Evolutionary conservation across 35 echinoderm and acorn worm species (phyloP), one percentile per base, ranked within the genome.

Genomic region (Apostichopus japonicus): DNA sequence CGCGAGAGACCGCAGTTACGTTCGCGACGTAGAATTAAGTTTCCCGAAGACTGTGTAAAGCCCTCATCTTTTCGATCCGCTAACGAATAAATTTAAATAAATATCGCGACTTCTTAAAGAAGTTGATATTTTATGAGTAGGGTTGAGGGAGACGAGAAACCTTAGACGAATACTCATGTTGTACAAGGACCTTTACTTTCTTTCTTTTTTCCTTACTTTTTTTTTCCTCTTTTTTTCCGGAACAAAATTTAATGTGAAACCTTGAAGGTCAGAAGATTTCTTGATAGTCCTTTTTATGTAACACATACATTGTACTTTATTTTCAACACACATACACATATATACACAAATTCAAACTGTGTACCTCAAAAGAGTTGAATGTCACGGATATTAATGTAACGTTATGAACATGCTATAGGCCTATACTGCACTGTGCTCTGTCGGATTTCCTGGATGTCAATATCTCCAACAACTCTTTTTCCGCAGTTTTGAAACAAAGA

Each of bases 71-170:
- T 33, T 89, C 86, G 86, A 89, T 89, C 24, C 61, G 63, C 61
- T 73, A 72, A 72, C 61, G 86, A 89, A 89, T 89, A 89, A 89
- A 89, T 89, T 89, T 89, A 73, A 89, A 89, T 89, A 89, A 89
- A 89, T 67, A 67, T 89, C 62, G 16, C 62, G 86, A 89, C 61
- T 89, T 89, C 22, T 44, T 80, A 17, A 53, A 80, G 78, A 80
- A 80, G 78, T 80, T 80, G 52, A 56, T 84, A 57, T 84, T 84
- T 14, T 23, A 84, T 84, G 81, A 84, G 81, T 84, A 84, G 16
- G 55, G 55, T 7, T 23, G 81, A 84, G 55, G 81, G 16, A 84
- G 56, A 63, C 86, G 86, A 4, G 86, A 72, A 89, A 89, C 24
- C 23, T 8, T 65, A 89, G 71, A 89, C 63, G 86, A 15, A n/a